A percentile compares a stretch with the other conserved stretches of the same genome.
phyloP scores from a whole-genome alignment of 2,797 vertebrate genomes.

The Galaxias olidus region DNA sequence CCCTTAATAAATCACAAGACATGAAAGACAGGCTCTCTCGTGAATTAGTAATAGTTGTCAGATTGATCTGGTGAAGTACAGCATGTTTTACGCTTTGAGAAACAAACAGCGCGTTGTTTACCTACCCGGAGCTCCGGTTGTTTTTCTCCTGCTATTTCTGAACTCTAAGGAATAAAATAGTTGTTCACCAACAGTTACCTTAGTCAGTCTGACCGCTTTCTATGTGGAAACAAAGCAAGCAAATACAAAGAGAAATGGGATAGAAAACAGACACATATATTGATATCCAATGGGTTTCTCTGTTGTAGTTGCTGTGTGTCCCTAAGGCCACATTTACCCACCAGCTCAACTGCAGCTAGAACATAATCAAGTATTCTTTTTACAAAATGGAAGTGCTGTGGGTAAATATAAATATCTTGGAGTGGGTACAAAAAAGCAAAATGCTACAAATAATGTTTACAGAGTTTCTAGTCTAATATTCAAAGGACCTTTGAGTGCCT shows the following conservation, averaged over 20 bases:
- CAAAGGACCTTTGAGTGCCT: constrained; percentile 40
- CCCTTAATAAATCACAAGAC: constrained; percentile 10
- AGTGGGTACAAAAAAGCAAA: constrained; percentile 49
- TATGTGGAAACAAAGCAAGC: neutral
- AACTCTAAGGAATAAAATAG: neutral
- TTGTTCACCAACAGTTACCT: neutral
- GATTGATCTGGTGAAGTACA: constrained; percentile 30
- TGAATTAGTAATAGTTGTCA: constrained; percentile 33
- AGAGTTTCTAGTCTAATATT: constrained; percentile 37
- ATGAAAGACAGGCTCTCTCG: constrained; percentile 12
- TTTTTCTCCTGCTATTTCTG: neutral
- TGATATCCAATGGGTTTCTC: too few relatives aligned
- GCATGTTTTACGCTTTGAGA: constrained; percentile 23
- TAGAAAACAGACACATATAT: neutral
- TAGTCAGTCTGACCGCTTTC: too few relatives aligned
- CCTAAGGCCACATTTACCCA: too few relatives aligned
- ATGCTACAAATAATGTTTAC: constrained; percentile 44
- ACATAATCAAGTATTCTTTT: too few relatives aligned
- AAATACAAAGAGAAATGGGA: neutral
- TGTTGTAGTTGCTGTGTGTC: too few relatives aligned
- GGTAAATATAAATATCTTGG: too few relatives aligned
- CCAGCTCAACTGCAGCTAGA: too few relatives aligned
- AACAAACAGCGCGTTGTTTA: constrained; percentile 6
- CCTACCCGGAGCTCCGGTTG: neutral
- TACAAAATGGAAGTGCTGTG: too few relatives aligned